These are phyloP conservation scores for Goniozus legneri DNA, from an alignment of 1,140 invertebrate genomes.

Conservation along the genomic window DNA sequence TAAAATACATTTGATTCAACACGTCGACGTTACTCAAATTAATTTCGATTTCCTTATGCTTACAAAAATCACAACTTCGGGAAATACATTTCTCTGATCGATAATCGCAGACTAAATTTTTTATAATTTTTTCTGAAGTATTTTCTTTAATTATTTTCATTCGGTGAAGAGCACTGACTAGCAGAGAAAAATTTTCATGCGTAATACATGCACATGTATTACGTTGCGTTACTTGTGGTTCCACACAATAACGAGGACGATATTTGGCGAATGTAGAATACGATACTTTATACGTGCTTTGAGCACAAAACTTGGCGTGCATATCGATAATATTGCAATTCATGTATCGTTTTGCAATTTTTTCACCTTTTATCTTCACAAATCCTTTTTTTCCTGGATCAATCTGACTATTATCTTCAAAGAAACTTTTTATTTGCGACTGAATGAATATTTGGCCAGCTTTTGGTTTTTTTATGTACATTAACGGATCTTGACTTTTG, in stretches of 20 bases:
- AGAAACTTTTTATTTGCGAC: constrained; percentile 9
- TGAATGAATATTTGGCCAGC: constrained; percentile 8
- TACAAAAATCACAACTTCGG: constrained; percentile 17
- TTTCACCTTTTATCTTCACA: constrained; percentile 10
- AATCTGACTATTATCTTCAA: constrained; percentile 11
- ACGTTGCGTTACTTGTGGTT: constrained; percentile 13
- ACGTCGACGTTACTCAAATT: constrained; percentile 9
- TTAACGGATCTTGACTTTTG: constrained; percentile 1
- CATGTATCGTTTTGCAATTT: constrained; percentile 11
- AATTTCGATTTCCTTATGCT: constrained; percentile 10
- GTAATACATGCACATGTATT: constrained; percentile 17
- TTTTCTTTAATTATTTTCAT: constrained; percentile 13
- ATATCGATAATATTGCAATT: constrained; percentile 11
- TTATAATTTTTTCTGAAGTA: constrained; percentile 14
- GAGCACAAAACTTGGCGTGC: constrained; percentile 8
- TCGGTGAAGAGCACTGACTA: constrained; percentile 11
- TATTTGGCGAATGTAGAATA: constrained; percentile 7
- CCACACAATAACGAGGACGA: constrained; percentile 14
- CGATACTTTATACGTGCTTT: constrained; percentile 14
- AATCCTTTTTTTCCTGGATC: constrained; percentile 12
- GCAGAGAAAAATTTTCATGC: constrained; percentile 17
- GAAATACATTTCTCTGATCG: constrained; percentile 12
- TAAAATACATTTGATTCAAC: not conserved
- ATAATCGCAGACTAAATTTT: constrained; percentile 12
- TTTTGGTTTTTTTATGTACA: constrained; percentile 8